These are phyloP conservation scores for Psettodes erumei DNA, from an alignment of 2,113 vertebrate genomes.

Conservation along the genomic window DNA sequence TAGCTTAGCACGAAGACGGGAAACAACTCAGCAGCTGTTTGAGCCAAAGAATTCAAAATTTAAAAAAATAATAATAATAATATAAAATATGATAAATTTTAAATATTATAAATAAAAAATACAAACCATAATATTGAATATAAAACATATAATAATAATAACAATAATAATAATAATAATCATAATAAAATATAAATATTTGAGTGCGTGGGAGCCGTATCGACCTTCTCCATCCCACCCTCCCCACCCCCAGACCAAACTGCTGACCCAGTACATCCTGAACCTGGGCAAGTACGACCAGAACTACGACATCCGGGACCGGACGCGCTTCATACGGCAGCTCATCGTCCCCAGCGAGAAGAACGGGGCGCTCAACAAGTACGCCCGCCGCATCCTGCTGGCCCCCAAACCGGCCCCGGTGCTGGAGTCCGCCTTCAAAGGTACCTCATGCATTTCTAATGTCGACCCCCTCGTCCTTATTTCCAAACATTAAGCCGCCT, in stretches of 20 bases:
- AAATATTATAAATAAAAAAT: too few relatives aligned
- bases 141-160: too few relatives aligned
- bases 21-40: too few relatives aligned
- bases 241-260: constrained; percentile 88
- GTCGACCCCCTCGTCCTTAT: neutral
- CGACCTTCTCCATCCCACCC: neutral
- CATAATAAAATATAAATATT: too few relatives aligned
- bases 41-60: neutral
- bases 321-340: constrained; percentile 97
- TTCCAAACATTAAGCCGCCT: constrained; percentile 7
- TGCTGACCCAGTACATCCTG: constrained; percentile 98
- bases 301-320: constrained; percentile 99
- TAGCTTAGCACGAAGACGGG: neutral
- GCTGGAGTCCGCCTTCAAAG: constrained; percentile 97
- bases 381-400: constrained; percentile 95
- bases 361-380: constrained; percentile 95
- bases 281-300: constrained; percentile 98
- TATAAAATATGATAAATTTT: too few relatives aligned
- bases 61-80: too few relatives aligned
- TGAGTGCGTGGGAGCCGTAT: too few relatives aligned
- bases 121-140: too few relatives aligned
- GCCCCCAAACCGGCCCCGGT: constrained; percentile 95
- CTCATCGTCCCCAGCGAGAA: constrained; percentile 98
- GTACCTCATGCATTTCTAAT: constrained; percentile 74
- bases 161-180: too few relatives aligned